Evolutionary conservation across 1,140 invertebrate species (phyloP), one percentile per base, ranked within the genome.

Genomic region (Lycorma delicatula): DNA sequence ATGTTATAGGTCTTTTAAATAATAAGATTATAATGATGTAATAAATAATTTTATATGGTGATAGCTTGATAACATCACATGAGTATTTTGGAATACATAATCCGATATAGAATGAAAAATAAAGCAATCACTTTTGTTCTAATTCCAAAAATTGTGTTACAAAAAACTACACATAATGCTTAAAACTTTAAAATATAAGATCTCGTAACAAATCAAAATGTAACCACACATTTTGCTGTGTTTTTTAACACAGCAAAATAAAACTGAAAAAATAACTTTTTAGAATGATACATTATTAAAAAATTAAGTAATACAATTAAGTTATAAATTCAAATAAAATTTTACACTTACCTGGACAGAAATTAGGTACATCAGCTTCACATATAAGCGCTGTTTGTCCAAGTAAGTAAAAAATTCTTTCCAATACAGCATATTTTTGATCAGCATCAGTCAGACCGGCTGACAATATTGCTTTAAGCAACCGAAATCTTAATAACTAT

Each of bases 351-450:
- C 58, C 63, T 49, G 38, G 23, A 44, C 41, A 38, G 66, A 74
- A 79, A 52, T 69, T 70, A 61, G 63, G 66, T 1, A 67, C 60
- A 47, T 77, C 75, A 48, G 77, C 72, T 66, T 89, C 84, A 54
- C 85, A 89, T 22, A 81, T 77, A 1, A 88, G 71, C 25, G 85
- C 77, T n/a, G 85, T 81, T 59, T 79, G 74, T 3, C 87, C 87
- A 0, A 90, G 66, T 5, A 86, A 74, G 56, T 76, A 76, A 38
- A 89, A 82, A 2, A 87, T 66, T 60, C 81, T 79, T n/a, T 85
- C 79, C 1, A 89, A 68, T 18, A 89, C 69, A 0, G 66, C 61
- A 12, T 67, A 71, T 61, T 81, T 79, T 38, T 80, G 73, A 0
- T 71, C 61, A 59, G 66, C 70, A 48, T 79, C 77, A 26, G 76